Percentiles rank a stretch among this genome's conserved stretches.
Conservation (phyloP, 2,113 vertebrate species). For the Lipophrys pholis region DNA sequence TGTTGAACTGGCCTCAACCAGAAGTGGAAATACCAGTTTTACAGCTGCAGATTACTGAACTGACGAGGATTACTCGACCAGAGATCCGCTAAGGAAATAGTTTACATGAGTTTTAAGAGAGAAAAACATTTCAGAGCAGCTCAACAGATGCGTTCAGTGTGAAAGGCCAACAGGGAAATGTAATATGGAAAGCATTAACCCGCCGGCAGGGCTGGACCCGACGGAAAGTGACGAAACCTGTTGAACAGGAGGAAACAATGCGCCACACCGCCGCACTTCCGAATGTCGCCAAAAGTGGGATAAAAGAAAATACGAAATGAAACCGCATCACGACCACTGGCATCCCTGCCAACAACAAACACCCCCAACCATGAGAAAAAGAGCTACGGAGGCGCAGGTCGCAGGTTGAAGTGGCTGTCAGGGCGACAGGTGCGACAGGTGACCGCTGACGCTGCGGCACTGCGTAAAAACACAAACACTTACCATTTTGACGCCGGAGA, state of each 20-base stretch:
- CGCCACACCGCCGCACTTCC: conserved; percentile 24
- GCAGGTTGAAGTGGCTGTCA: conserved; percentile 46
- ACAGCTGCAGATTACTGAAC: too few species aligned
- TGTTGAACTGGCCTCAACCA: too few species aligned
- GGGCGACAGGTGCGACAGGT: conserved; percentile 74
- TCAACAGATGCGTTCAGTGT: neutral
- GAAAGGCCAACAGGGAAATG: conserved; percentile 40
- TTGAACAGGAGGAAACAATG: conserved; percentile 46
- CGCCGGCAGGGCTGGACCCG: conserved; percentile 11
- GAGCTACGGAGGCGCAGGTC: neutral
- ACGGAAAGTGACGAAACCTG: conserved; percentile 72
- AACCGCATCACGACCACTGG: fast-evolving
- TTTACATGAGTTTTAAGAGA: too few species aligned
- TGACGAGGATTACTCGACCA: too few species aligned
- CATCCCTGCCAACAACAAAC: neutral
- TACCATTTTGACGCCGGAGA: conserved; percentile 65
- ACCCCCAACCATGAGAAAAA: neutral
- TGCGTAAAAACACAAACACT: conserved; percentile 44
- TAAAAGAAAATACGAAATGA: neutral
- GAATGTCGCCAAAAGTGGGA: neutral
- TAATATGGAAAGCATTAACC: conserved; percentile 32
- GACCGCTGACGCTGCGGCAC: conserved; percentile 11
- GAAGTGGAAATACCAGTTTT: too few species aligned
- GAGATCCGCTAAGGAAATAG: too few species aligned
- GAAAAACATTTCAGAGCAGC: neutral